Evolutionary conservation across 2,797 vertebrate species (phyloP), one percentile per base, ranked within the genome.

Genomic region (Numenius phaeopus): DNA sequence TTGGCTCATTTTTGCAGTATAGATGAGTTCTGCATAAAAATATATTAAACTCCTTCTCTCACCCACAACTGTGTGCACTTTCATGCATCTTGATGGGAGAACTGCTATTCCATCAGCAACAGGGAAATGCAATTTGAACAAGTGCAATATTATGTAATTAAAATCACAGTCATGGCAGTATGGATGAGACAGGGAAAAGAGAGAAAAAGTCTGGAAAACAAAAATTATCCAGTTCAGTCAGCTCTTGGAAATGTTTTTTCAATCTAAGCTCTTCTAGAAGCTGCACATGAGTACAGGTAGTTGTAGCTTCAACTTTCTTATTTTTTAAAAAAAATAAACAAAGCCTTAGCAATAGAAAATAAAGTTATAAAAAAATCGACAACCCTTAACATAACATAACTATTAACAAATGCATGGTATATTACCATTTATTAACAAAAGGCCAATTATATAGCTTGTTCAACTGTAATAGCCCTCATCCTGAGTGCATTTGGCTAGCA

Each of bases 11-110:
- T 96, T 93, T 95, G n/a, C 58, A 93, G 86, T 71, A 87, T 71
- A 91, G 90, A 96, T 96, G 92, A 92, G 42, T 87, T 95, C 84
- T 95, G 78, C 86, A 94, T 75, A 90, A 96, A 94, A 96, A 96
- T 75, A 85, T 87, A 96, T 96, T 87, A 87, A 92, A 91, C 92
- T 94, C 61, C 27, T 90, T 92, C 71, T 91, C 86, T 67, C 78
- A 34, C 67, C 75, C 95, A 93, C 89, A 92, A 92, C 62, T 15
- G 1, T 87, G 71, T 80, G 85, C 61, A 50, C 40, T 80, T 90
- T 61, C 49, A n/a, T 61, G 47, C 46, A 91, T 91, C 77, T 85
- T 89, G 59, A 83, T 85, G 89, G 69, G 42, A 95, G 89, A 95
- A 77, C 52, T 81, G 86, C 49, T 87, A 46, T 80, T 93, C 78